phyloP scores from a whole-genome alignment of 2,888 invertebrate species.

The Eupithecia dodoneata region DNA sequence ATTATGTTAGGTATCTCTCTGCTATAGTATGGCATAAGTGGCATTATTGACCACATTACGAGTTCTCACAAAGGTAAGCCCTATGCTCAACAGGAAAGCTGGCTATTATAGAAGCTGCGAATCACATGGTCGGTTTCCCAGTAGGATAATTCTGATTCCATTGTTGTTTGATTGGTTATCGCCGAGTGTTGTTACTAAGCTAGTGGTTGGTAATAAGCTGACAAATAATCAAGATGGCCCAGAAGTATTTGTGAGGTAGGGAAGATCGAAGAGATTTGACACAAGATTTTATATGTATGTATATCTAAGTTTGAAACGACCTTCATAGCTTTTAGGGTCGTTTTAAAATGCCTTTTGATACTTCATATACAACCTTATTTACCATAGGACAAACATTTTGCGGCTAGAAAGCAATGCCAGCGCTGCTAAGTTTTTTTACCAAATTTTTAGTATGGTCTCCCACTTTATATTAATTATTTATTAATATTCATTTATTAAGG shows the following conservation, averaged over 20 bases:
- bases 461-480: too few relatives aligned
- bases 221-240: background rate
- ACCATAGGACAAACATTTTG: background rate
- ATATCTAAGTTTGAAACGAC: background rate
- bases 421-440: too few relatives aligned
- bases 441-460: too few relatives aligned
- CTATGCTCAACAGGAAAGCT: slow-evolving; percentile 2
- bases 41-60: slow-evolving; percentile 2
- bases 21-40: background rate
- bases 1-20: background rate
- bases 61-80: slow-evolving; percentile 1
- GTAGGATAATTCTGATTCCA: background rate
- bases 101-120: background rate
- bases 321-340: background rate
- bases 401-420: background rate
- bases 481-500: too few relatives aligned
- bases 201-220: background rate
- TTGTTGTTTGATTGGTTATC: background rate
- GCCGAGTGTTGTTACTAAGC: background rate
- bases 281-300: background rate
- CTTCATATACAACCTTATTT: background rate
- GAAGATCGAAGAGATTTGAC: background rate
- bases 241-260: background rate
- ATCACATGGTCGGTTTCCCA: background rate
- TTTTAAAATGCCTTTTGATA: background rate